phyloP scores from a whole-genome alignment of 2,113 vertebrate genomes.

The Erythrolamprus reginae region DNA sequence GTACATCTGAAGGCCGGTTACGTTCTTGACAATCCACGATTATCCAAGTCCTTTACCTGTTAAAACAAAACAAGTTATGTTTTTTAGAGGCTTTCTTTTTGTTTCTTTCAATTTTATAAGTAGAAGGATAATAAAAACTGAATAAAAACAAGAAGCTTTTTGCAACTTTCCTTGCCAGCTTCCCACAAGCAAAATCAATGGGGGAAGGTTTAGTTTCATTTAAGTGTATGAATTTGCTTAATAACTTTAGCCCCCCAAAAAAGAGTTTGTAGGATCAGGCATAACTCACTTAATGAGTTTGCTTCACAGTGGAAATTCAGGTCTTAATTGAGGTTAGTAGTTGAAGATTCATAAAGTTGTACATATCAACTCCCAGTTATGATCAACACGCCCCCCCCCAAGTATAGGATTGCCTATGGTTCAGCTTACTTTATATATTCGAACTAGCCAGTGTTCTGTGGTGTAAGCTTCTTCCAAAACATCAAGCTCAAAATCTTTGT shows the following conservation, averaged over 20 bases:
- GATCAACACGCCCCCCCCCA: no score
- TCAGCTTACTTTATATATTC: constrained; percentile 92
- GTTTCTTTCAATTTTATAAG: neutral
- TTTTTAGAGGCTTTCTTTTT: neutral
- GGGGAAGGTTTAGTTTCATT: neutral
- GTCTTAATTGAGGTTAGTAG: neutral
- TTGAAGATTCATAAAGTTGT: neutral
- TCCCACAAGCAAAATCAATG: neutral
- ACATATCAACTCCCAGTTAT: neutral
- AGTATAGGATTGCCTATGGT: no score
- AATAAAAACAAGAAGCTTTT: neutral
- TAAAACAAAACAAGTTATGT: constrained; percentile 5
- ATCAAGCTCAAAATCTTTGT: constrained; percentile 98
- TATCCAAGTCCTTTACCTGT: constrained; percentile 96
- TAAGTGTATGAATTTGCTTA: neutral
- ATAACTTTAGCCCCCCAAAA: neutral
- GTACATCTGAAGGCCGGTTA: constrained; percentile 60
- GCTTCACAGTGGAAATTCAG: neutral
- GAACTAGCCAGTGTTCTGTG: constrained; percentile 97
- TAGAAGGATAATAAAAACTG: neutral
- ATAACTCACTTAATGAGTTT: neutral
- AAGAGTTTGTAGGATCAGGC: neutral
- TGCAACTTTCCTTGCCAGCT: neutral
- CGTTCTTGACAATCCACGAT: constrained; percentile 93
- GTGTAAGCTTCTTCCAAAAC: constrained; percentile 97